Evolutionary conservation across 2,888 invertebrate species (phyloP), one percentile per base, ranked within the genome.

Genomic region (Aproaerema taeniolella): DNA sequence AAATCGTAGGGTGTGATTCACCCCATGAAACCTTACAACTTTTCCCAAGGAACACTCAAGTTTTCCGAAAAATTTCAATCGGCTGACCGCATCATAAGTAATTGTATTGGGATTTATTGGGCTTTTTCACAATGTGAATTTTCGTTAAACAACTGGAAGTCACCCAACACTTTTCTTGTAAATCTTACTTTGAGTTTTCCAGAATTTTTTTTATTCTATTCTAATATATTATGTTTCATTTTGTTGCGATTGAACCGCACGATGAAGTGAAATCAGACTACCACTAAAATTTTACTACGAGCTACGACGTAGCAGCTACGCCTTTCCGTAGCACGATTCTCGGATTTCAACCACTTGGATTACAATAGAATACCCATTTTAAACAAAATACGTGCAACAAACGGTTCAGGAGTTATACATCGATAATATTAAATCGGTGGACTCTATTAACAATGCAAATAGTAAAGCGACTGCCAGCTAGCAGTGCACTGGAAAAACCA

Each of bases 371-470:
- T n/a, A 20, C 20, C 20, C 8, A 20, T 20, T 20, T 4, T 20
- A 20, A 49, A 52, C 56, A 53, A 53, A 55, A 59, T 52, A 58
- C 53, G 46, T 52, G 54, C 50, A 55, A 48, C 53, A 50, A 55
- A 50, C 54, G 54, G 48, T 55, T 55, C 55, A 58, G 51, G 44
- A 52, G 47, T 36, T 53, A 55, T n/a, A 52, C 67, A 64, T 69
- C 72, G 65, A 76, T 77, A 73, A 73, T 72, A 78, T 78, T 74
- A 70, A 76, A 76, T 77, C 73, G 70, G 73, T 72, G 65, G 65
- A 71, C 67, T 75, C 61, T 74, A 79, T 79, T 79, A 79, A 76
- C 78, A 75, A 75, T 77, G 78, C 75, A 77, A 76, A 77, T 77
- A 73, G 57, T 67, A 66, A 64, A 64, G 59, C 66, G 62, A 67